Percentiles rank a stretch among this genome's conserved stretches.
phyloP scores from a whole-genome alignment of 2,888 invertebrate genomes.

The Apamea crenata region DNA sequence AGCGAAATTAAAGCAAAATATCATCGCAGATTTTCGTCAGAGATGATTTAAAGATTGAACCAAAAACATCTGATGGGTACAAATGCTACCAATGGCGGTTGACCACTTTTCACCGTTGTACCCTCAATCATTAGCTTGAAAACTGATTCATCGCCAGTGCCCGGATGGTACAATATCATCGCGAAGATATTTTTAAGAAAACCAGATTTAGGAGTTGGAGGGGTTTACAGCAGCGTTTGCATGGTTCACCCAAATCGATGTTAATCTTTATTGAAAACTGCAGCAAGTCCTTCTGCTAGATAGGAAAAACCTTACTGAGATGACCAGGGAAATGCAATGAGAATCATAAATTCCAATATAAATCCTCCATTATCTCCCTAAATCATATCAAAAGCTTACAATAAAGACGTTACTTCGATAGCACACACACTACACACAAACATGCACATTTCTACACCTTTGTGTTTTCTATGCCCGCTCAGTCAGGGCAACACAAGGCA shows the following conservation, averaged over 20 bases:
- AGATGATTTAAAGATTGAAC: not conserved
- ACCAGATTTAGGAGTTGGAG: not conserved
- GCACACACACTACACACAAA: not conserved
- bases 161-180: too few species aligned
- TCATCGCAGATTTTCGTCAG: not conserved
- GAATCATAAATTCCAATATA: not conserved
- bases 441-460: not conserved
- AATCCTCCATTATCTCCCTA: not conserved
- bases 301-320: not conserved
- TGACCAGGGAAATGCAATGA: not conserved
- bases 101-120: too few species aligned
- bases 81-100: too few species aligned
- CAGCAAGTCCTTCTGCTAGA: too few species aligned
- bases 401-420: not conserved
- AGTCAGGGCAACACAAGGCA: constrained; percentile 7
- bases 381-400: not conserved
- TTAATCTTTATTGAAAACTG: not conserved
- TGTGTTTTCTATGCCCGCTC: constrained; percentile 7
- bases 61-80: not conserved
- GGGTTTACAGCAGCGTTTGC: not conserved
- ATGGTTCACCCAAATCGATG: not conserved
- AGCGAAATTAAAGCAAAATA: not conserved
- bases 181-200: too few species aligned
- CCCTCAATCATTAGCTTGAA: too few species aligned
- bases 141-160: too few species aligned